A percentile compares a stretch with the other conserved stretches of the same genome.
These are phyloP conservation scores for Saccopteryx bilineata DNA, from an alignment of 2,113 vertebrate species.

Conservation along the genomic window DNA sequence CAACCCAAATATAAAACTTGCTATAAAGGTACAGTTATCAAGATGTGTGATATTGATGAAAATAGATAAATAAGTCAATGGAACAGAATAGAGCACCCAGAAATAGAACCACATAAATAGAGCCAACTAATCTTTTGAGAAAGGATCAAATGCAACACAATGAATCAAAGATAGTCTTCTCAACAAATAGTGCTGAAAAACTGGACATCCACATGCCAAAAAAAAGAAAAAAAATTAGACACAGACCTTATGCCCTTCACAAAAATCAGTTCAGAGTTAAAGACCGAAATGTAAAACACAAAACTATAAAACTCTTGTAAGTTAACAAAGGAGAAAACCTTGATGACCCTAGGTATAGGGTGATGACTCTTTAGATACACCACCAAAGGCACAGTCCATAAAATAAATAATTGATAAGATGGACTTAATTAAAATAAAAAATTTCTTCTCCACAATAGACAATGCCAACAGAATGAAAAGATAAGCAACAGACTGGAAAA, in stretches of 20 bases:
- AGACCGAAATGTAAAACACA: background rate
- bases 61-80: background rate
- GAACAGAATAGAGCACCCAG: background rate
- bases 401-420: conserved; percentile 6
- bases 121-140: conserved; percentile 33
- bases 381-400: background rate
- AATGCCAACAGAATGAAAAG: conserved; percentile 27
- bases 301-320: conserved; percentile 9
- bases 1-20: background rate
- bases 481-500: background rate
- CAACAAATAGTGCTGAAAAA: conserved; percentile 24
- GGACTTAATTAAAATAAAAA: conserved; percentile 21
- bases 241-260: background rate
- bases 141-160: background rate
- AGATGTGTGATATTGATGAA: background rate
- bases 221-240: conserved; percentile 24
- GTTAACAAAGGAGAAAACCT: background rate
- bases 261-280: conserved; percentile 36
- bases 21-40: background rate
- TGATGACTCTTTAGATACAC: background rate
- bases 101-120: background rate
- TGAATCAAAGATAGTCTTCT: background rate
- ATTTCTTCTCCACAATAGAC: background rate
- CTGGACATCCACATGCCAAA: background rate
- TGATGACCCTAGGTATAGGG: conserved; percentile 2